A percentile compares a stretch with the other conserved stretches of the same genome.
Evolutionary conservation across 2,888 invertebrate genomes (phyloP).

Genomic region (Drosophila lutescens): DNA sequence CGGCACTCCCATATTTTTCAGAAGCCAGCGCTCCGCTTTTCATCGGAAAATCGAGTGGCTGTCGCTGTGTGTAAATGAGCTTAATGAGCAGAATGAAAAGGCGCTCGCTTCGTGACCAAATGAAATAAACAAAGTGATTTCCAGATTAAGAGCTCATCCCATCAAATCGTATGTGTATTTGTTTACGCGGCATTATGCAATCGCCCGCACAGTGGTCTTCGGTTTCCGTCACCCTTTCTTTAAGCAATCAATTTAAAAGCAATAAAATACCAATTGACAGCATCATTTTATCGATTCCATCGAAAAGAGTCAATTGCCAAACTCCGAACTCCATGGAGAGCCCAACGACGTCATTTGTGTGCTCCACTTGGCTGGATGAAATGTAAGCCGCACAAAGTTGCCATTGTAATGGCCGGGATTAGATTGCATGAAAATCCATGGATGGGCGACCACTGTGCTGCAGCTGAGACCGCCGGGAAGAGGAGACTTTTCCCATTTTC

Average conservation of each 20-base stretch:
- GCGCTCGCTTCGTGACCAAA: constrained; percentile 48
- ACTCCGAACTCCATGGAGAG: constrained; percentile 16
- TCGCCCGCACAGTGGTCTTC: constrained; percentile 66
- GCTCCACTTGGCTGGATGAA: constrained; percentile 30
- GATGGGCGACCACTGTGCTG: constrained; percentile 67
- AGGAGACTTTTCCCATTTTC: constrained; percentile 49
- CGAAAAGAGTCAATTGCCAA: constrained; percentile 62
- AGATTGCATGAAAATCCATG: constrained; percentile 48
- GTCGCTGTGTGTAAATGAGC: constrained; percentile 56
- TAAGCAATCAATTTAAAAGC: constrained; percentile 69
- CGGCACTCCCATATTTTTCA: constrained; percentile 44
- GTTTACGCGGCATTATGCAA: constrained; percentile 68
- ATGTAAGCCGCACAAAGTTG: constrained; percentile 51
- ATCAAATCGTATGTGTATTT: constrained; percentile 50
- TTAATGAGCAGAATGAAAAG: constrained; percentile 62
- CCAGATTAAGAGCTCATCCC: constrained; percentile 63
- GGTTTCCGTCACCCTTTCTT: constrained; percentile 1
- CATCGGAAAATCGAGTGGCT: constrained; percentile 28
- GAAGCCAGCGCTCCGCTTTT: constrained; percentile 8
- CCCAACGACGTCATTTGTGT: constrained; percentile 38
- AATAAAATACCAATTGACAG: constrained; percentile 75
- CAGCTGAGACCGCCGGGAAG: constrained; percentile 26
- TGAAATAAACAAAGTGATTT: constrained; percentile 75
- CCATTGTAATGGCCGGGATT: constrained; percentile 58
- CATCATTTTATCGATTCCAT: constrained; percentile 41